Base-by-base conservation (phyloP, 2,888 invertebrate species). In the Eupelmus urozonus region DNA sequence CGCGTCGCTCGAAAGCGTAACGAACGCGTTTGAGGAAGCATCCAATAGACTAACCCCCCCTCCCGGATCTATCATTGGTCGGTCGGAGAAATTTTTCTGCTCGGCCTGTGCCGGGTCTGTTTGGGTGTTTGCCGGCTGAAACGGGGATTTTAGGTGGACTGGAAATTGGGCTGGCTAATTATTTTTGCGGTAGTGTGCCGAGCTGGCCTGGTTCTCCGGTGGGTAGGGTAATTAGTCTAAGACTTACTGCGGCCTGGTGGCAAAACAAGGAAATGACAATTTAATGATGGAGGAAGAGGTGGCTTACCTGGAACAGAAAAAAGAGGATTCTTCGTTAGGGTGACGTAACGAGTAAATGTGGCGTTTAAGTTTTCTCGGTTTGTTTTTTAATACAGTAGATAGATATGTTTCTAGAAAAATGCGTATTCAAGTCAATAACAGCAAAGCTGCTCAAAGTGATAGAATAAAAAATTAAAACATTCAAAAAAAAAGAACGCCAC, bases 221-320 rank as follows among this genome's bases (percentile, higher is more conserved):
- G 16, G 16, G 49, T 49, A 49, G 2, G n/a, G 3, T 13, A 49
- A 49, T 18, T 51, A 51, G 53, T 42, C 7, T 34, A 42, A 42
- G 18, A 62, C 70, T 63, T 76, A 69, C 67, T n/a, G 40, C 7
- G 13, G 18, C 13, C 11, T n/a, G 13, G 49, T n/a, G 20, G 16
- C 25, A 59, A 53, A 53, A 16, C 9, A 42, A 55, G 9, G 40
- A 27, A 53, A 45, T 59, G 23, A 20, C n/a, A 29, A 23, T 23
- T 53, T 20, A 53, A 53, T 53, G 34, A 18, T 20, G n/a, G 55
- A 20, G 1, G 1, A 45, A 29, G 13, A 42, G 53, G n/a, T 63
- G 27, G 20, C 76, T 71, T 71, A 76, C 76, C 76, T 76, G 59
- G 29, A 76, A 76, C 71, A 76, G 45, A 76, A 57, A 62, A 76